Percentiles rank a stretch among this genome's conserved stretches.
phyloP scores from a whole-genome alignment of 1,140 invertebrate species.

The Drosophila neocordata region DNA sequence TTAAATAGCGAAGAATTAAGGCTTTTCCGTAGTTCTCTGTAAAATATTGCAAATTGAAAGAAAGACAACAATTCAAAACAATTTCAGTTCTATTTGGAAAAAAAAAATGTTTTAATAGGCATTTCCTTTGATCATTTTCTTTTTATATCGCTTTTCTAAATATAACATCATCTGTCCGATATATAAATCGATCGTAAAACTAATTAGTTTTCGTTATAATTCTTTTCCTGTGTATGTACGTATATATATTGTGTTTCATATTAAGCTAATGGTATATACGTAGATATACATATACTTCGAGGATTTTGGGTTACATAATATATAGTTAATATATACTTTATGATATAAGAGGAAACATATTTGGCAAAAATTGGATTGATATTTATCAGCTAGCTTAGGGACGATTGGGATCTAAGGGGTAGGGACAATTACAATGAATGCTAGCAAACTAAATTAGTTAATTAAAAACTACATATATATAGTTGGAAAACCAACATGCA shows the following conservation, averaged over 20 bases:
- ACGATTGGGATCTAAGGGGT: not conserved
- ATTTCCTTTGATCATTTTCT: slow-evolving; percentile 17
- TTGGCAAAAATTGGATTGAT: slow-evolving; percentile 75
- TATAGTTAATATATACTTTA: not conserved
- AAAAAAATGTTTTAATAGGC: slow-evolving; percentile 53
- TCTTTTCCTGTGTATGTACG: slow-evolving; percentile 17
- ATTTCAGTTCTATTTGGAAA: slow-evolving; percentile 37
- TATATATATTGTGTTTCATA: slow-evolving; percentile 22
- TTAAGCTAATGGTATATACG: slow-evolving; percentile 39
- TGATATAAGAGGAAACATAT: slow-evolving; percentile 60
- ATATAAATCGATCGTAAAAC: slow-evolving; percentile 41
- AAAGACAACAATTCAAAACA: not conserved
- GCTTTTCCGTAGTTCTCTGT: no score
- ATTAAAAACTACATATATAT: slow-evolving; percentile 31
- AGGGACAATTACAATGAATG: slow-evolving; percentile 1
- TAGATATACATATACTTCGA: slow-evolving; percentile 34
- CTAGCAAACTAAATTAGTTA: slow-evolving; percentile 8
- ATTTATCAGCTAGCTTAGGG: slow-evolving; percentile 47
- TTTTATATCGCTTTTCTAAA: slow-evolving; percentile 40
- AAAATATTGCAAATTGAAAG: not conserved
- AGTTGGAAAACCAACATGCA: slow-evolving; percentile 10
- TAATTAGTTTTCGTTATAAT: not conserved
- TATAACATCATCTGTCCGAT: slow-evolving; percentile 57
- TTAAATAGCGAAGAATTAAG: no score
- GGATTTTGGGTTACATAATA: slow-evolving; percentile 41